Evolutionary conservation across 2,797 vertebrate genomes (phyloP).

Genomic region (Phylloscopus collybita): DNA sequence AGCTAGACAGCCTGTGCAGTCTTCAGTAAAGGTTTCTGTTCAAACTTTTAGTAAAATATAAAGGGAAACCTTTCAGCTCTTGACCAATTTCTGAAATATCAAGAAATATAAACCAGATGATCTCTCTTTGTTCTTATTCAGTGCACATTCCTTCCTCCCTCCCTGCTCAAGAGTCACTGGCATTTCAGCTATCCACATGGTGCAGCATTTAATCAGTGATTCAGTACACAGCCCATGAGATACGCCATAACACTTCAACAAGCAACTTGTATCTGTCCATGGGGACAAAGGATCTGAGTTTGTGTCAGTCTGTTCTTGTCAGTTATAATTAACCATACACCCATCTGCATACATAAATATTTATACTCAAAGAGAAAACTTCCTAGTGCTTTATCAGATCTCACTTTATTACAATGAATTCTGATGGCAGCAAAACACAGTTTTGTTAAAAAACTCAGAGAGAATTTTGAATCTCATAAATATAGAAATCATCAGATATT

Average conservation of each 20-base stretch:
- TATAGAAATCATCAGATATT: constrained; percentile 1
- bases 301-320: constrained; percentile 74
- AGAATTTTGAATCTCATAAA: constrained; percentile 55
- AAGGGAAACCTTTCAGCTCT: not conserved
- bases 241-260: constrained; percentile 72
- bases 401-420: constrained; percentile 49
- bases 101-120: not conserved
- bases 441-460: constrained; percentile 57
- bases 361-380: constrained; percentile 74
- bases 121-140: constrained; percentile 57
- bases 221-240: constrained; percentile 76
- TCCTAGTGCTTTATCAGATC: constrained; percentile 64
- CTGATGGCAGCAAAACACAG: constrained; percentile 61
- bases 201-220: constrained; percentile 79
- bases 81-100: not conserved
- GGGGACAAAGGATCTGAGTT: constrained; percentile 76
- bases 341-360: constrained; percentile 79
- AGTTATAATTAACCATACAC: constrained; percentile 74
- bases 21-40: not conserved
- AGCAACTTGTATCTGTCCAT: constrained; percentile 70
- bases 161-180: constrained; percentile 56
- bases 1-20: not conserved
- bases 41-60: constrained; percentile 23
- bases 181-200: constrained; percentile 72
- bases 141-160: constrained; percentile 7